Evolutionary conservation across 2,888 invertebrate genomes (phyloP), one percentile per base, ranked within the genome.

Genomic region (Drosophila peninsularis): DNA sequence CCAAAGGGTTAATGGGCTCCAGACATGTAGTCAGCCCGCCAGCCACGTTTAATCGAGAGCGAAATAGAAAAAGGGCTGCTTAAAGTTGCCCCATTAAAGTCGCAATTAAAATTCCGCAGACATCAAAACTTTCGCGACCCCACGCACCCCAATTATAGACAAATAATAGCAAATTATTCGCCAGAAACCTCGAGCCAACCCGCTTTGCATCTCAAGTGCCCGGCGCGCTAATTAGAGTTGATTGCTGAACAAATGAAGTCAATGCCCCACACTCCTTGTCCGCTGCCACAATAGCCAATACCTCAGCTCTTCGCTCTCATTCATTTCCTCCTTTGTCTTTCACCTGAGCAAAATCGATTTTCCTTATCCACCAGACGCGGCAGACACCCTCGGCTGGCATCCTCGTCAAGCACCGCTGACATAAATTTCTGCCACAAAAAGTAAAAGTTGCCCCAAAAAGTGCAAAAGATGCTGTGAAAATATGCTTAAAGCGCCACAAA

Each of bases 131-230:
- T 68, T 56, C 14, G 44, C 21, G 24, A 24, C 21, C 44, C 27
- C 41, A 32, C 41, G n/a, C 45, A n/a, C 21, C 52, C 34, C 85
- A 87, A 87, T 88, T 84, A 78, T 67, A 71, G 72, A 71, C 89
- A 84, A 89, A 71, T 87, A 84, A 89, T 75, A 57, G 82, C 85
- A 81, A 88, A 81, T 83, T 87, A 84, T 78, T 81, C 81, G 66
- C 54, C 52, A 42, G 64, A 24, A 27, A 13, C 9, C 24, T 32
- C 32, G 34, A 24, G n/a, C 30, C 41, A 11, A 47, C 55, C 56
- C 64, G 65, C 50, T 80, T 63, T 66, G 80, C 80, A 77, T 77
- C 58, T 64, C 70, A 77, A 63, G 55, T 82, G 61, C 63, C 67
- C 42, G 21, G 21, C 44, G 39, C 66, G 71, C 88, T 87, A 83